Evolutionary conservation across 2,797 vertebrate genomes (phyloP).

Genomic region (Pantherophis vulpinus): DNA sequence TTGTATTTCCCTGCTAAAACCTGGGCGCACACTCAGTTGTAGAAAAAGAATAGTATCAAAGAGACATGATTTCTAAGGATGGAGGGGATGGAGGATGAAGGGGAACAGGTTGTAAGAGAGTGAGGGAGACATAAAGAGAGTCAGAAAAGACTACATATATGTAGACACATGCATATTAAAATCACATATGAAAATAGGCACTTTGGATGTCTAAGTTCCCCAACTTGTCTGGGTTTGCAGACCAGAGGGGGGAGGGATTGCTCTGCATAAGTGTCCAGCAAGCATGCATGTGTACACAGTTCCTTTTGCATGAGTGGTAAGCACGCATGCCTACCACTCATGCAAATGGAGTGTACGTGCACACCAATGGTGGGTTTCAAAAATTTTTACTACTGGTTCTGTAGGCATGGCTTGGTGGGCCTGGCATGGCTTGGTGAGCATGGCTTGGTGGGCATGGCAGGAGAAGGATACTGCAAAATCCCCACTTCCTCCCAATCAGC

Average conservation of each 20-base stretch:
- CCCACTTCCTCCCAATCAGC: too few relatives aligned
- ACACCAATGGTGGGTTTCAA: too few relatives aligned
- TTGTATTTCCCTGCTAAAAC: background rate
- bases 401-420: too few relatives aligned
- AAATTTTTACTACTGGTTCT: too few relatives aligned
- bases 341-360: background rate
- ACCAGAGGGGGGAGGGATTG: background rate
- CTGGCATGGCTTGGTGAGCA: too few relatives aligned
- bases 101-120: background rate
- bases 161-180: background rate
- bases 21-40: background rate
- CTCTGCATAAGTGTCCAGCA: background rate
- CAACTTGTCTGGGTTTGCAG: background rate
- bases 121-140: background rate
- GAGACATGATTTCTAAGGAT: background rate
- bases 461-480: too few relatives aligned
- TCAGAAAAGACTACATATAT: background rate
- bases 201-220: background rate
- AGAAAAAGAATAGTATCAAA: background rate
- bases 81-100: background rate
- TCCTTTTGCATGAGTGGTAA: background rate
- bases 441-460: too few relatives aligned
- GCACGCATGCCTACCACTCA: background rate
- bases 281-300: rapidly evolving
- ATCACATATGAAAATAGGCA: background rate